A percentile compares a stretch with the other conserved stretches of the same genome.
phyloP scores from a whole-genome alignment of 2,113 vertebrate species.

The Sapajus apella region DNA sequence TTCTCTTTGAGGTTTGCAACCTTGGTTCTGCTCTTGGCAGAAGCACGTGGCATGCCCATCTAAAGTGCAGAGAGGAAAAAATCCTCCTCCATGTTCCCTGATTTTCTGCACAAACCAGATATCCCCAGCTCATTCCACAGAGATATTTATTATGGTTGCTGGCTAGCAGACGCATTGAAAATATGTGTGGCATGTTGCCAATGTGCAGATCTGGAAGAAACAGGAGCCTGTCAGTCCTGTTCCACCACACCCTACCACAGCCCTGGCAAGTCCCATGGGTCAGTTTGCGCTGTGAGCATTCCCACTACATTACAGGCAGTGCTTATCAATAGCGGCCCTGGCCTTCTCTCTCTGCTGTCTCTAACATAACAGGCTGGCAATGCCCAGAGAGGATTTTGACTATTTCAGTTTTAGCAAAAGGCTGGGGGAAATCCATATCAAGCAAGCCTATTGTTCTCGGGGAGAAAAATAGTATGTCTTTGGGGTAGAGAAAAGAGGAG shows the following conservation, averaged over 20 bases:
- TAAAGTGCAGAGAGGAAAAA: neutral
- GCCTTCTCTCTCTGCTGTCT: neutral
- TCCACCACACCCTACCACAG: neutral
- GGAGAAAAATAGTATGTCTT: neutral
- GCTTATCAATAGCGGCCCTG: neutral
- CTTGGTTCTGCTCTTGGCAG: neutral
- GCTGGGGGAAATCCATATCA: neutral
- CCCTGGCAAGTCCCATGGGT: neutral
- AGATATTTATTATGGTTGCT: constrained; percentile 5
- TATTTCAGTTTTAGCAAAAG: neutral
- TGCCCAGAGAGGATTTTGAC: neutral
- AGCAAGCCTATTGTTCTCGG: neutral
- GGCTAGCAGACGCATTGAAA: neutral
- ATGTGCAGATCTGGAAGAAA: neutral
- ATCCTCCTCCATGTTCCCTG: neutral
- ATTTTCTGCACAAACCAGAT: constrained; percentile 20
- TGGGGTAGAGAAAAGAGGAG: neutral
- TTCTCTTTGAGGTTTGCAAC: neutral
- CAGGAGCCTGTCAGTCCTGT: neutral
- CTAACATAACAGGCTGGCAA: neutral
- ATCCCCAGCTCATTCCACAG: neutral
- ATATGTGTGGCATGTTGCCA: neutral
- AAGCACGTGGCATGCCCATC: neutral
- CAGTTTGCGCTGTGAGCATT: neutral
- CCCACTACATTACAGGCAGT: neutral